Evolutionary conservation across 2,113 vertebrate genomes (phyloP).

Genomic region (Emberiza fucata): DNA sequence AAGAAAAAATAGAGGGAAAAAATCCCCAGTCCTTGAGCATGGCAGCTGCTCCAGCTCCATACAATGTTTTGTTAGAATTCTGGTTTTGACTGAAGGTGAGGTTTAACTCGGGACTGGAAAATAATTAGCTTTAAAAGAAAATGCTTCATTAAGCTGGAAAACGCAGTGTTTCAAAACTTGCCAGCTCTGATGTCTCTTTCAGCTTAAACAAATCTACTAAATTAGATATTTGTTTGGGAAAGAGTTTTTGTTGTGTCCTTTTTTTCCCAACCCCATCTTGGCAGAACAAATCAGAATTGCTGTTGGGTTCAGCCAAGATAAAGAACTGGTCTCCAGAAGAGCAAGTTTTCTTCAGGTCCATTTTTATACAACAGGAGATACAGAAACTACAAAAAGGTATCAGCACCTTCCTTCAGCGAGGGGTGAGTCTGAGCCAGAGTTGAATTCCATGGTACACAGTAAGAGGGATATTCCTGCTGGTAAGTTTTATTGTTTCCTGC

Average conservation of each 20-base stretch:
- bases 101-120: not conserved
- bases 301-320: not conserved
- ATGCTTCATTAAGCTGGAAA: not conserved
- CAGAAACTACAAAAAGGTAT: not conserved
- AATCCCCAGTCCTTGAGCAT: not conserved
- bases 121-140: not conserved
- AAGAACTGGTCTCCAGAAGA: not conserved
- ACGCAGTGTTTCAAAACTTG: not conserved
- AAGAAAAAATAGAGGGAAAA: not conserved
- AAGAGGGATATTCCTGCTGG: not conserved
- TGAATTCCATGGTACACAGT: not conserved
- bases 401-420: not conserved
- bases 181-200: not conserved
- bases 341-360: not conserved
- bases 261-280: not conserved
- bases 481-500: not conserved
- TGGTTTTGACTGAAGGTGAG: not conserved
- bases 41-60: not conserved
- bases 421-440: not conserved
- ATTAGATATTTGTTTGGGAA: not conserved
- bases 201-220: not conserved
- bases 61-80: not conserved
- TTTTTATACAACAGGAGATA: not conserved
- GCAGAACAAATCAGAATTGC: not conserved
- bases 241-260: not conserved